Percentiles rank a stretch among this genome's conserved stretches.
Conservation (phyloP, 2,797 vertebrate species). For the Erpetoichthys calabaricus region DNA sequence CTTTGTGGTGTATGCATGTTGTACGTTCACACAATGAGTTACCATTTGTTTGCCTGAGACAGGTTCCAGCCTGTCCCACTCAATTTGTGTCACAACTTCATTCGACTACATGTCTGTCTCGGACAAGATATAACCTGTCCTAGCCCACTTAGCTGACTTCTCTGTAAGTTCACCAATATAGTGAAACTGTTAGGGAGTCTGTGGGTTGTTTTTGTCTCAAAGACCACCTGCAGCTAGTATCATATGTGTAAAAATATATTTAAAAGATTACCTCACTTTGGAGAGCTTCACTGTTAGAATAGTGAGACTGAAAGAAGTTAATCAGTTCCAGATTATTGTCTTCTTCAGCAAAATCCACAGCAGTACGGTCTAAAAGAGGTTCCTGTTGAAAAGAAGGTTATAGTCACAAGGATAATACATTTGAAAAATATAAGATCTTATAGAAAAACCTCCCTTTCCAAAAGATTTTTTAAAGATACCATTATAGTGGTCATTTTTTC, state of each 20-base stretch:
- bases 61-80: too few relatives aligned
- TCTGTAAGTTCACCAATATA: too few relatives aligned
- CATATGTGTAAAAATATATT: background rate
- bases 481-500: too few relatives aligned
- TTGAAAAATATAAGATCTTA: background rate
- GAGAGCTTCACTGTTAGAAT: background rate
- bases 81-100: too few relatives aligned
- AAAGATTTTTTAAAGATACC: rapidly evolving
- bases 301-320: conserved; percentile 10
- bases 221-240: too few relatives aligned
- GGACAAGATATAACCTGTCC: background rate
- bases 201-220: too few relatives aligned
- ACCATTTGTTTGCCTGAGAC: too few relatives aligned
- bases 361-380: rapidly evolving
- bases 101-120: too few relatives aligned
- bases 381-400: conserved; percentile 8
- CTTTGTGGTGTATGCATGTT: too few relatives aligned
- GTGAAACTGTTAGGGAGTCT: too few relatives aligned
- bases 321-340: conserved; percentile 25
- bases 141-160: too few relatives aligned
- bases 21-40: too few relatives aligned
- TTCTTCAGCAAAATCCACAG: background rate
- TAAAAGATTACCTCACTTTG: conserved; percentile 23
- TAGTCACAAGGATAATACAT: background rate
- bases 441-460: rapidly evolving